Evolutionary conservation across 2,888 invertebrate species (phyloP).

Genomic region (Lymantria monacha): DNA sequence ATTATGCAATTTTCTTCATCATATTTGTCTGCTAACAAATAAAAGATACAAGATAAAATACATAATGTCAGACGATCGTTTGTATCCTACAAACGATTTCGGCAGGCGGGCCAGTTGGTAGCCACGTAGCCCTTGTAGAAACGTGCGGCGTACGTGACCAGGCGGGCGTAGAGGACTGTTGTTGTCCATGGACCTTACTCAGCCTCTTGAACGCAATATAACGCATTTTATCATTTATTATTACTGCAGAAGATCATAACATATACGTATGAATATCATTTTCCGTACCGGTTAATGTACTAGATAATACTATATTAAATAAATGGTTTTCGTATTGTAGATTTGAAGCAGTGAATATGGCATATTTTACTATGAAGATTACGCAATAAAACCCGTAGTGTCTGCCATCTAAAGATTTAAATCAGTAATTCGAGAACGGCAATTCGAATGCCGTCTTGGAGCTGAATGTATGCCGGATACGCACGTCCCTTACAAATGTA

Average conservation of each 20-base stretch:
- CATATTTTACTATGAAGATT: slow-evolving; percentile 9
- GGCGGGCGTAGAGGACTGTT: slow-evolving; percentile 39
- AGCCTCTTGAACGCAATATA: not conserved
- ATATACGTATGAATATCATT: no score
- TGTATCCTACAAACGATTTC: slow-evolving; percentile 23
- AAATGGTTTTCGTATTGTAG: not conserved
- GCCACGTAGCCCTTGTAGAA: slow-evolving; percentile 9
- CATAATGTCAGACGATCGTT: slow-evolving; percentile 16
- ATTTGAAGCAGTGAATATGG: not conserved
- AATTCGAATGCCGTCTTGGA: no score
- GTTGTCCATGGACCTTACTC: slow-evolving; percentile 48
- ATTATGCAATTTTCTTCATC: not conserved
- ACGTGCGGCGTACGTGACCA: slow-evolving; percentile 63
- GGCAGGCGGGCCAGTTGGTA: slow-evolving; percentile 37
- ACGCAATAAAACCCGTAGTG: slow-evolving; percentile 9
- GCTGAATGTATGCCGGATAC: no score
- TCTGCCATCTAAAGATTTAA: not conserved
- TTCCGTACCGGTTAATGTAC: no score
- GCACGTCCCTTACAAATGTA: no score
- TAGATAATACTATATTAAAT: slow-evolving; percentile 9
- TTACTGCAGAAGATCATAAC: slow-evolving; percentile 6
- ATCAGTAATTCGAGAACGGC: not conserved
- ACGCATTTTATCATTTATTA: slow-evolving; percentile 26
- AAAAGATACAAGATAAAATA: slow-evolving; percentile 9
- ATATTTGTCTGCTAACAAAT: slow-evolving; percentile 10